Evolutionary conservation across 2,888 invertebrate species (phyloP).

Genomic region (Amblyjoppa fuscipennis): DNA sequence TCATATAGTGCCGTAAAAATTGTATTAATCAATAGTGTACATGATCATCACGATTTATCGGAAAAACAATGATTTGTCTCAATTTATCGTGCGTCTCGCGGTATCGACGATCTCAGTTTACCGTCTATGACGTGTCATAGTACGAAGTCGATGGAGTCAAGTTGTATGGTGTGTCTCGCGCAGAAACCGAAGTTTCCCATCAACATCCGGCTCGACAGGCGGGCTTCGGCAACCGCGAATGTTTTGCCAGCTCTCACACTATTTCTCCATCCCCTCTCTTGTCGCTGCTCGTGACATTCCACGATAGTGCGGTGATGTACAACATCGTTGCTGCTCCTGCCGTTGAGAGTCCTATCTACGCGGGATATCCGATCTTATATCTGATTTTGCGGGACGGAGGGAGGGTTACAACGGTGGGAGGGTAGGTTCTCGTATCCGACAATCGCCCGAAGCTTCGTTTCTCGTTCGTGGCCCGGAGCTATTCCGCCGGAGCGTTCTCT

Average conservation of each 20-base stretch:
- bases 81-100: conserved; percentile 2
- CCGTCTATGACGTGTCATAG: conserved; percentile 30
- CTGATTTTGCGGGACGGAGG: conserved; percentile 12
- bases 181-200: conserved; percentile 54
- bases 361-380: conserved; percentile 27
- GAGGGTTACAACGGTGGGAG: conserved; percentile 28
- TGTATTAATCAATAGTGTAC: background rate
- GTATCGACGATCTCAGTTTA: conserved; percentile 11
- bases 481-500: background rate
- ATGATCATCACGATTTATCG: background rate
- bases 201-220: conserved; percentile 28
- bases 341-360: conserved; percentile 8
- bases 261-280: background rate
- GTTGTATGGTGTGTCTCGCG: conserved; percentile 37
- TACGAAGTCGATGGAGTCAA: conserved; percentile 26
- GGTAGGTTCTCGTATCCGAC: conserved; percentile 56
- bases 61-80: background rate
- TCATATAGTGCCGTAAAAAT: background rate
- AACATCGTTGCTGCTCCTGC: conserved; percentile 29
- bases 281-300: conserved; percentile 32
- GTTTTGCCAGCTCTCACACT: background rate
- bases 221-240: conserved; percentile 9
- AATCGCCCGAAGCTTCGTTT: conserved; percentile 51
- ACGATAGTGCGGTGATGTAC: conserved; percentile 34
- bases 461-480: conserved; percentile 34